phyloP scores from a whole-genome alignment of 2,888 invertebrate species.

The Oxycera nigricornis region DNA sequence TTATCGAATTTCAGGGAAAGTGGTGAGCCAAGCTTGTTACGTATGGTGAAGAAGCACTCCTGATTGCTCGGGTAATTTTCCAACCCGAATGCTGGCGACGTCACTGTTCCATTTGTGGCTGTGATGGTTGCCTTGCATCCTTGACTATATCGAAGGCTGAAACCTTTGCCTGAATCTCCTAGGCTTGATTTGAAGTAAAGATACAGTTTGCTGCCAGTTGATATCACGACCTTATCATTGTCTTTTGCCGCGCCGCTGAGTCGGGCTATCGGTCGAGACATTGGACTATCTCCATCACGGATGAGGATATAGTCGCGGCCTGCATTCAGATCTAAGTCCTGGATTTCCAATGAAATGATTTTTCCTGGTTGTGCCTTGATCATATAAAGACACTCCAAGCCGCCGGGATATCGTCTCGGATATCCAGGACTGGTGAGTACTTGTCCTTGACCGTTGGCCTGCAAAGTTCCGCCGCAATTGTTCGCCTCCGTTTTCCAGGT shows the following conservation, averaged over 20 bases:
- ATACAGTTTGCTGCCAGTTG: conserved; percentile 87
- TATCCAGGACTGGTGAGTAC: conserved; percentile 89
- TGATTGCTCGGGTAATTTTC: conserved; percentile 90
- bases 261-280: conserved; percentile 82
- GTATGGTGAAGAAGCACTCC: conserved; percentile 86
- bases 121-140: conserved; percentile 89
- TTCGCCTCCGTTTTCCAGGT: conserved; percentile 96
- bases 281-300: conserved; percentile 89
- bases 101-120: conserved; percentile 83
- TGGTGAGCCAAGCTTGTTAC: conserved; percentile 83
- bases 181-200: conserved; percentile 91
- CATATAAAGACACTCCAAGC: conserved; percentile 93
- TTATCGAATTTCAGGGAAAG: conserved; percentile 86
- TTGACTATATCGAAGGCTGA: conserved; percentile 84
- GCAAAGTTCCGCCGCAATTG: conserved; percentile 85
- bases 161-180: conserved; percentile 88
- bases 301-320: conserved; percentile 87
- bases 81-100: conserved; percentile 87
- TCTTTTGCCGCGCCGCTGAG: conserved; percentile 80
- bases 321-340: conserved; percentile 83
- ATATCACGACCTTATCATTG: conserved; percentile 86
- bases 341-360: conserved; percentile 90
- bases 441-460: conserved; percentile 89
- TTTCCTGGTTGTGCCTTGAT: conserved; percentile 89
- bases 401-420: conserved; percentile 92